Evolutionary conservation across 2,113 vertebrate genomes (phyloP).

Genomic region (Dendrocopos noguchii): DNA sequence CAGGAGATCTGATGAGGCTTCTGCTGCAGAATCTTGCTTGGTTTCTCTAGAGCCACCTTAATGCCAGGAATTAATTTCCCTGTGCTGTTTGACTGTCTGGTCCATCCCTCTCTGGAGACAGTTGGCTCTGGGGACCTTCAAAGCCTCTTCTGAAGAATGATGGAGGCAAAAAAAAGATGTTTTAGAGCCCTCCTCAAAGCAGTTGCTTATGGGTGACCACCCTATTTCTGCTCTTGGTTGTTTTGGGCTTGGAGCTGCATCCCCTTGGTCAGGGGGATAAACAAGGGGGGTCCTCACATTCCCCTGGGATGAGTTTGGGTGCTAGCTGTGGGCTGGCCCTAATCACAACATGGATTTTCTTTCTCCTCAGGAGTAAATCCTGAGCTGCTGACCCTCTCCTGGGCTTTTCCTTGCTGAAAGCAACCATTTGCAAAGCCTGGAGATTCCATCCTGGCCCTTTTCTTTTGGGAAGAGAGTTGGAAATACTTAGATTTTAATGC

Average conservation of each 20-base stretch:
- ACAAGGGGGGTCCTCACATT: rapidly evolving
- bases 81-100: neutral
- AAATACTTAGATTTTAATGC: rapidly evolving
- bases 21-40: neutral
- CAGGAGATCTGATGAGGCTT: neutral
- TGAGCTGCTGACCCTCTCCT: neutral
- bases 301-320: rapidly evolving
- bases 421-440: rapidly evolving
- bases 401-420: neutral
- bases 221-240: neutral
- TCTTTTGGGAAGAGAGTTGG: neutral
- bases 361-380: neutral
- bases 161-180: neutral
- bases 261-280: neutral
- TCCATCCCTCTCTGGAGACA: neutral
- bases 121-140: neutral
- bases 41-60: neutral
- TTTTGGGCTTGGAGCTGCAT: neutral
- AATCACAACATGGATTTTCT: rapidly evolving
- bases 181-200: neutral
- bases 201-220: rapidly evolving
- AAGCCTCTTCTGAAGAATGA: neutral
- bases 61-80: neutral
- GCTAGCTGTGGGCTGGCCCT: rapidly evolving
- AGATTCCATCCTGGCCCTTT: neutral